Evolutionary conservation across 2,113 vertebrate genomes (phyloP).

Genomic region (Glaucidium brasilianum): DNA sequence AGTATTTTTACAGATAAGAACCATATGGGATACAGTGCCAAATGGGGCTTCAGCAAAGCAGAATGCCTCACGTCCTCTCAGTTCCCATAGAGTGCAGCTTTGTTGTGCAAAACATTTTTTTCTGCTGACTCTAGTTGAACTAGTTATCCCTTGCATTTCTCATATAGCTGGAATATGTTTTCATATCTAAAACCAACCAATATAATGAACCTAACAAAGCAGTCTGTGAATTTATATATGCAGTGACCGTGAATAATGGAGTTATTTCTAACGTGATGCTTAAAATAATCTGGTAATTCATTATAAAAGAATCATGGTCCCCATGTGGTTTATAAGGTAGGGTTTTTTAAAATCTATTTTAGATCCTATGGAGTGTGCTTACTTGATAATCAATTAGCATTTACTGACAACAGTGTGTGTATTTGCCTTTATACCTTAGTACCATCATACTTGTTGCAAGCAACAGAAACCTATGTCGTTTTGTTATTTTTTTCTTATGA

Average conservation of each 20-base stretch:
- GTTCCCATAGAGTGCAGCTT: background rate
- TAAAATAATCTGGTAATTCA: background rate
- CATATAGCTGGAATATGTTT: background rate
- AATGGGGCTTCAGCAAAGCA: background rate
- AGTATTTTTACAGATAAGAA: background rate
- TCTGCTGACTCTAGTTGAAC: background rate
- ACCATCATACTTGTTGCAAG: background rate
- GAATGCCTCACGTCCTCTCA: background rate
- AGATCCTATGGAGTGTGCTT: background rate
- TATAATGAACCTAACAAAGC: background rate
- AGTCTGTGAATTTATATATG: background rate
- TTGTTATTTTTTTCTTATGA: background rate
- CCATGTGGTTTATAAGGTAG: background rate
- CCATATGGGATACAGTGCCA: background rate
- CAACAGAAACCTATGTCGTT: background rate
- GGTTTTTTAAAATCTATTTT: background rate
- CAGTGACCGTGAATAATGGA: background rate
- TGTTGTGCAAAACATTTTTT: background rate
- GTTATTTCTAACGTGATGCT: background rate
- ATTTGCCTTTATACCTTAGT: background rate
- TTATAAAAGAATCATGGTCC: background rate
- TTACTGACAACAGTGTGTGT: background rate
- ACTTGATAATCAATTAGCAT: background rate
- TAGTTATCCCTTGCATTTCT: background rate
- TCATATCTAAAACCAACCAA: background rate